These are phyloP conservation scores for Hippolais icterina DNA, from an alignment of 2,113 vertebrate genomes.

Conservation along the genomic window DNA sequence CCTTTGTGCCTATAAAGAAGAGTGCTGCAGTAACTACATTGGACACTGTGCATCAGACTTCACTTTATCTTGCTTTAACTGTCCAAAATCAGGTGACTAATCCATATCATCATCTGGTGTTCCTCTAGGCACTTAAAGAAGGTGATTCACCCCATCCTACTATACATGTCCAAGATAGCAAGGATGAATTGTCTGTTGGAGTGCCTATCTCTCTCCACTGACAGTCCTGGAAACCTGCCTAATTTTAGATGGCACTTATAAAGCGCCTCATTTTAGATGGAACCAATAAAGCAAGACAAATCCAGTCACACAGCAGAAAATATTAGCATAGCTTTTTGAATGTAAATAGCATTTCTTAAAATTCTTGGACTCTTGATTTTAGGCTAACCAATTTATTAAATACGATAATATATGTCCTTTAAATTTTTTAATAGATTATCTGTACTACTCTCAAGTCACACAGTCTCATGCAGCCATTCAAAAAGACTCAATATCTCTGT, in stretches of 20 bases:
- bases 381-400: background rate
- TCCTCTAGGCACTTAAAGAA: background rate
- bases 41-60: background rate
- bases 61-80: conserved; percentile 5
- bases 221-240: background rate
- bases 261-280: background rate
- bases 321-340: background rate
- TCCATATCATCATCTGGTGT: background rate
- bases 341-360: background rate
- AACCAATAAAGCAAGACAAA: background rate
- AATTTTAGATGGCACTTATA: background rate
- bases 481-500: accelerated
- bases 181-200: background rate
- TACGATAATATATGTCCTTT: background rate
- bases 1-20: background rate
- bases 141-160: background rate
- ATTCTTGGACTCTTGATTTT: background rate
- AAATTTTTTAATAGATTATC: background rate
- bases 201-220: background rate
- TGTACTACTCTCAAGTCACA: background rate
- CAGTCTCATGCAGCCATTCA: background rate
- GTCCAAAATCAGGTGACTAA: conserved; percentile 18
- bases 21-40: background rate
- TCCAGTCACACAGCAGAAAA: background rate
- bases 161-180: background rate